Conservation (phyloP, 2,888 invertebrate genomes). For the Euproctis similis region DNA sequence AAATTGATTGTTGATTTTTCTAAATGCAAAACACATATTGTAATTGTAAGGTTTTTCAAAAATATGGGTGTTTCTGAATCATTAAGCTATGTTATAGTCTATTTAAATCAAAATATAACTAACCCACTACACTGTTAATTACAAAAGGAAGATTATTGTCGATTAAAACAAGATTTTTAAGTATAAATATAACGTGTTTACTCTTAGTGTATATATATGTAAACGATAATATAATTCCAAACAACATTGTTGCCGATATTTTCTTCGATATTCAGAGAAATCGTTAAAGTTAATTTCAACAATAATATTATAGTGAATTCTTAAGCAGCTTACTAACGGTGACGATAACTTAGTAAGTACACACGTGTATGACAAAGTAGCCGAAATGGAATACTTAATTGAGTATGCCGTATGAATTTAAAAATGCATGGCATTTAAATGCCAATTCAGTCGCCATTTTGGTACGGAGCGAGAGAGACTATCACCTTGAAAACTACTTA, state of each 20-base stretch:
- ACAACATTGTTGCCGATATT: constrained; percentile 45
- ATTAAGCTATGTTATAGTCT: too few species aligned
- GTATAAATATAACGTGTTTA: too few species aligned
- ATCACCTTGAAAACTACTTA: constrained; percentile 73
- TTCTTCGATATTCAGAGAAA: constrained; percentile 46
- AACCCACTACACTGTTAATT: too few species aligned
- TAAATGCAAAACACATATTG: too few species aligned
- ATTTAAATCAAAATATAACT: too few species aligned
- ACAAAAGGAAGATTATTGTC: too few species aligned
- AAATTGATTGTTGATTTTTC: too few species aligned
- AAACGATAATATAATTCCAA: too few species aligned
- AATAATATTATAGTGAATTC: constrained; percentile 44
- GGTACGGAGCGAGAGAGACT: constrained; percentile 64
- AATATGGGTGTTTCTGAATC: too few species aligned
- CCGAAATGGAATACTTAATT: constrained; percentile 69
- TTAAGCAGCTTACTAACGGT: constrained; percentile 53
- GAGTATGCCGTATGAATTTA: constrained; percentile 66
- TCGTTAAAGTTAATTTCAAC: constrained; percentile 48
- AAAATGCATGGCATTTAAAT: constrained; percentile 76
- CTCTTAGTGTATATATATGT: too few species aligned
- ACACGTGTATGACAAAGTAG: constrained; percentile 65
- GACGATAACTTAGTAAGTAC: constrained; percentile 41
- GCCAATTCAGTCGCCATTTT: constrained; percentile 70
- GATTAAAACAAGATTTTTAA: too few species aligned
- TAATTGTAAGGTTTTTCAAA: too few species aligned